Evolutionary conservation across 2,113 vertebrate species (phyloP), one percentile per base, ranked within the genome.

Genomic region (Lipotes vexillifer): DNA sequence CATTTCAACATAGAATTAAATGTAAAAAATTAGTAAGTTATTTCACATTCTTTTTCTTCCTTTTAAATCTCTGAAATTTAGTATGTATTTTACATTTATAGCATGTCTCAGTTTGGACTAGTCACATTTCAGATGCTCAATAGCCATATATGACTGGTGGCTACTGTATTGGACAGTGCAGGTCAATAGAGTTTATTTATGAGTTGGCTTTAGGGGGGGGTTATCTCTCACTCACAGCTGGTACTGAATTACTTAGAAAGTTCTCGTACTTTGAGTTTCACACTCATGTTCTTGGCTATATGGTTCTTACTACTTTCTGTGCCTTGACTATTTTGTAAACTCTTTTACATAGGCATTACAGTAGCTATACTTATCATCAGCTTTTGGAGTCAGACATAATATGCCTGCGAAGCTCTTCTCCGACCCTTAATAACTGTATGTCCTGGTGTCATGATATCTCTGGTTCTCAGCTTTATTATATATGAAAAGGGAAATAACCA

Each of bases 51-150:
- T 75, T 71, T 49, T 72, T 75, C 49, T 86, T 81, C 31, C 23
- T 80, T 36, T 59, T 89, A 80, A 78, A 66, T 75, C 59, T 95
- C 95, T 83, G 75, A 83, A 91, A 93, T 88, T 29, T 95, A 33
- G 8, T 61, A 1, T 88, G 14, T n/a, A 57, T 36, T 91, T 95
- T 95, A 74, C 3, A 55, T 97, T 49, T 72, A 84, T 21, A 72
- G 25, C 13, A 21, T 44, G 21, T 80, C 27, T 88, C 52, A 84
- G 1, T 92, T 91, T 93, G n/a, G 14, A 69, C 46, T 85, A 63
- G 27, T 17, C n/a, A 71, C 36, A 81, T 52, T 93, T 83, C 33
- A 88, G 59, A 49, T 95, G 29, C 68, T 82, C 61, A 77, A 6
- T 61, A 88, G 38, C 88, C 7, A 46, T 69, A n/a, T 63, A n/a